These are phyloP conservation scores for Nothocercus julius DNA, from an alignment of 2,113 vertebrate species.

Conservation along the genomic window DNA sequence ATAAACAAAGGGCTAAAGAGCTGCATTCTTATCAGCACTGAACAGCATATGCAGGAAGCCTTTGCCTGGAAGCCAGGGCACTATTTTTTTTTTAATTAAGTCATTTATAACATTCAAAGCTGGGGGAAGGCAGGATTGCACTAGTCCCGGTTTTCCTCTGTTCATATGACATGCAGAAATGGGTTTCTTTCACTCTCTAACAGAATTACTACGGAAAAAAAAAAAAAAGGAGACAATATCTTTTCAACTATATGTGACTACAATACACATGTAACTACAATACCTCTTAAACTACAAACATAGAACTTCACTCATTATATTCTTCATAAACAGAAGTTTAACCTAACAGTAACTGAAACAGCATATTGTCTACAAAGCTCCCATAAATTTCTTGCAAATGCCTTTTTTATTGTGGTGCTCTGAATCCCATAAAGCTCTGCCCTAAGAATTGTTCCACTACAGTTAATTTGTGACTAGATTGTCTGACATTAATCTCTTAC, in stretches of 20 bases:
- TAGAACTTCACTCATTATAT: slow-evolving; percentile 20
- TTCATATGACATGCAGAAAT: slow-evolving; percentile 20
- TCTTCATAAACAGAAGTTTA: not conserved
- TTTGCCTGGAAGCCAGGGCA: slow-evolving; percentile 77
- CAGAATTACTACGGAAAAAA: slow-evolving; percentile 57
- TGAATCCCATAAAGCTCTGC: not conserved
- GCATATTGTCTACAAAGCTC: not conserved
- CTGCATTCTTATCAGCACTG: slow-evolving; percentile 80
- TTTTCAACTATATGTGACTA: slow-evolving; percentile 10
- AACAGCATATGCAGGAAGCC: slow-evolving; percentile 84
- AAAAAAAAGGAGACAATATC: slow-evolving; percentile 42
- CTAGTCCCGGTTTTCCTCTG: slow-evolving; percentile 24
- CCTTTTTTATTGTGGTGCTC: not conserved
- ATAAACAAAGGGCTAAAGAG: slow-evolving; percentile 82
- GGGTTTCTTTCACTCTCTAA: slow-evolving; percentile 31
- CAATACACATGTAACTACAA: slow-evolving; percentile 1
- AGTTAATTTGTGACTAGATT: not conserved
- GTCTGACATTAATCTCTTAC: not conserved
- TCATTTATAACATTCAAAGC: slow-evolving; percentile 67
- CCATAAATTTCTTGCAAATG: not conserved
- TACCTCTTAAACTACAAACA: slow-evolving; percentile 16
- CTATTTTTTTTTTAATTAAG: slow-evolving; percentile 62
- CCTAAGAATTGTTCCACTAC: not conserved
- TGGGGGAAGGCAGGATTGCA: slow-evolving; percentile 59
- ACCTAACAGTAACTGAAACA: not conserved